phyloP scores from a whole-genome alignment of 2,888 invertebrate species.

The Petrophora chlorosata region DNA sequence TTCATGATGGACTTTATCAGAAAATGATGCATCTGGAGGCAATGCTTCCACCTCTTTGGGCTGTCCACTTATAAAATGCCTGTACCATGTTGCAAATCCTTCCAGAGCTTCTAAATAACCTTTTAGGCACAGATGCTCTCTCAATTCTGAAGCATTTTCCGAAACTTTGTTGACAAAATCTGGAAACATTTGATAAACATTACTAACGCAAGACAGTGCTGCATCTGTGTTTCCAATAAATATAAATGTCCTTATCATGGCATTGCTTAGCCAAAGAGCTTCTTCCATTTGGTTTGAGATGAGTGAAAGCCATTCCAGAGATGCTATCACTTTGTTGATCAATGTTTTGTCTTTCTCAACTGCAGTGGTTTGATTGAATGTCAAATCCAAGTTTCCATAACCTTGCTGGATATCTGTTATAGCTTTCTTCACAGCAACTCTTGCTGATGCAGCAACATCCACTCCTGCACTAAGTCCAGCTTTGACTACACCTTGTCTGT shows the following conservation, averaged over 20 bases:
- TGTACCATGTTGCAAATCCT: constrained; percentile 95
- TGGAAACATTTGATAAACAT: constrained; percentile 66
- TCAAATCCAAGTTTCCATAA: constrained; percentile 78
- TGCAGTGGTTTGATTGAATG: constrained; percentile 87
- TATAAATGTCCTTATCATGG: constrained; percentile 93
- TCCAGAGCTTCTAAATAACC: constrained; percentile 94
- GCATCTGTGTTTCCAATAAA: constrained; percentile 92
- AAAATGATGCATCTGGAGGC: constrained; percentile 87
- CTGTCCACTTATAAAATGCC: constrained; percentile 90
- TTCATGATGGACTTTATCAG: constrained; percentile 94
- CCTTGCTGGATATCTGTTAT: constrained; percentile 73
- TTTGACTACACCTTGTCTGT: constrained; percentile 86
- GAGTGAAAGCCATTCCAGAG: constrained; percentile 94
- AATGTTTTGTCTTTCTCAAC: constrained; percentile 76
- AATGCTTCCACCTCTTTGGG: constrained; percentile 87
- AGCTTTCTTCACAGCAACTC: constrained; percentile 91
- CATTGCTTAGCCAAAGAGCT: constrained; percentile 94
- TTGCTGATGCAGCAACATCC: constrained; percentile 93
- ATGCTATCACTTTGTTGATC: constrained; percentile 69
- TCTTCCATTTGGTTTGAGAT: constrained; percentile 91
- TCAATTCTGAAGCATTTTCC: constrained; percentile 77
- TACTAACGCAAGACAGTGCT: constrained; percentile 87
- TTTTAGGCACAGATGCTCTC: constrained; percentile 94
- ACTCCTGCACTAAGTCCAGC: constrained; percentile 90
- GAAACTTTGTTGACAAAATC: constrained; percentile 67